A percentile compares a stretch with the other conserved stretches of the same genome.
Conservation (phyloP, 2,113 vertebrate genomes). For the Bos javanicus region DNA sequence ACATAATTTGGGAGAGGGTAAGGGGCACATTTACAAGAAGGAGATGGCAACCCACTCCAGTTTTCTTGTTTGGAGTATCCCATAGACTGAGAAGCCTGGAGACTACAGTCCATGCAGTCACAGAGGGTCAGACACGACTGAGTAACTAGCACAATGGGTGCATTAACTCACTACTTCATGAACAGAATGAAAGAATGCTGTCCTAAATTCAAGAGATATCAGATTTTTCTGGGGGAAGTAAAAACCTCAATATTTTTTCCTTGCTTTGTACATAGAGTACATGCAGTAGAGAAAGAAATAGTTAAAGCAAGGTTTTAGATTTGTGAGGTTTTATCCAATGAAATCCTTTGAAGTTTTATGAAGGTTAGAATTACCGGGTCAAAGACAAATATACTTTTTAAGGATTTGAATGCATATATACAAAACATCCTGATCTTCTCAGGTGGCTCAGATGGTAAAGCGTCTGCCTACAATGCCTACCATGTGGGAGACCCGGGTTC, state of each 20-base stretch:
- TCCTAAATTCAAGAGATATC: neutral
- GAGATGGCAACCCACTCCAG: neutral
- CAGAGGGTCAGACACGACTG: accelerated
- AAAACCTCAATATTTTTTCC: neutral
- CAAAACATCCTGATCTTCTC: neutral
- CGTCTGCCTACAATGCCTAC: too few species aligned
- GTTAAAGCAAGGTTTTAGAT: neutral
- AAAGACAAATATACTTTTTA: neutral
- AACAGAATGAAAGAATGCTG: neutral
- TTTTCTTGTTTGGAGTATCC: neutral
- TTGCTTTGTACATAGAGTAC: neutral
- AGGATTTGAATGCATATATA: neutral
- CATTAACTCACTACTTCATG: neutral
- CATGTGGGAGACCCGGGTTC: too few species aligned
- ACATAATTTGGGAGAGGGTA: neutral
- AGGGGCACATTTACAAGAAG: neutral
- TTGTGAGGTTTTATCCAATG: neutral
- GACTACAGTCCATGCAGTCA: accelerated
- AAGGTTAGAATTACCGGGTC: neutral
- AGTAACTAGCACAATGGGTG: accelerated
- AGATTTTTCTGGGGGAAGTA: neutral
- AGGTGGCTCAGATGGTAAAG: too few species aligned
- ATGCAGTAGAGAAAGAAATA: neutral
- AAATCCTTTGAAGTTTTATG: too few species aligned
- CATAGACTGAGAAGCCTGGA: neutral